Percentiles rank a stretch among this genome's conserved stretches.
phyloP scores from a whole-genome alignment of 1,140 invertebrate genomes.

The Doryteuthis pealeii region DNA sequence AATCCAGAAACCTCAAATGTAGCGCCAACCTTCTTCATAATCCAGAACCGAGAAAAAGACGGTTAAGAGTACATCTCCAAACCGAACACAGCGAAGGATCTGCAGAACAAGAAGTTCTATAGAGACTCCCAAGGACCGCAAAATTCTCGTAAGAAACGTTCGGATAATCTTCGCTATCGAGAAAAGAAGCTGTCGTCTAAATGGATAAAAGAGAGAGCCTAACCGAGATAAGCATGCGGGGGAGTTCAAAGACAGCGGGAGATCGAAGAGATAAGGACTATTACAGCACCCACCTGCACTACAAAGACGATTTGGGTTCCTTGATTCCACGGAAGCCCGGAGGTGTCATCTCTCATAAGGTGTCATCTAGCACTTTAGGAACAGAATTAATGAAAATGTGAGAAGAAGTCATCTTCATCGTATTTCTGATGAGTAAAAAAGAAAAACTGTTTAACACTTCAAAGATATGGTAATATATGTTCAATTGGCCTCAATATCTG shows the following conservation, averaged over 20 bases:
- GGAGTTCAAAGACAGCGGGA: background rate
- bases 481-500: too few relatives aligned
- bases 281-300: background rate
- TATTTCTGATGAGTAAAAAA: background rate
- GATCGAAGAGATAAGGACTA: background rate
- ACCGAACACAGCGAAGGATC: background rate
- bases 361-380: slow-evolving; percentile 5
- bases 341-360: slow-evolving; percentile 8
- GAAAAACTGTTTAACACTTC: background rate
- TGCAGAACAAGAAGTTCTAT: background rate
- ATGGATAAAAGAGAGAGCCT: background rate
- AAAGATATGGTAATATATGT: background rate
- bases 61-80: background rate
- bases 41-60: background rate
- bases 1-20: background rate
- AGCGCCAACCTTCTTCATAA: background rate
- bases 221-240: background rate
- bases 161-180: background rate
- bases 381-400: background rate
- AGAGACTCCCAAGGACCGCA: background rate
- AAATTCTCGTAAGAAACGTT: background rate
- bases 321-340: background rate
- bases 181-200: background rate
- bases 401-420: background rate
- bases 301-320: background rate